Conservation (phyloP, 2,888 invertebrate species). For the Tachina fera region DNA sequence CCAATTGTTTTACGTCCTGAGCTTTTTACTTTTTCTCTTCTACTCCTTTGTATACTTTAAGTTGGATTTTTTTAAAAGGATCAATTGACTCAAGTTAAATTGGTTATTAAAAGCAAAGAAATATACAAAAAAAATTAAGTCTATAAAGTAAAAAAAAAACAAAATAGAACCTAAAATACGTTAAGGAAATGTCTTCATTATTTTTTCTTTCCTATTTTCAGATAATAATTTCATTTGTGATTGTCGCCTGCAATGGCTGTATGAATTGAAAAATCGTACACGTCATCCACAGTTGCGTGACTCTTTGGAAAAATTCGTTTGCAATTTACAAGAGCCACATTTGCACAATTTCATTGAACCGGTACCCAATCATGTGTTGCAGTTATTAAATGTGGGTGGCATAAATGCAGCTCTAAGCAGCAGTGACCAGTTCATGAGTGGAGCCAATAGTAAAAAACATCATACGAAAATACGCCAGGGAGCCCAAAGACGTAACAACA, state of each 20-base stretch:
- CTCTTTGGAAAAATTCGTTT: conserved; percentile 88
- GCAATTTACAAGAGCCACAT: conserved; percentile 85
- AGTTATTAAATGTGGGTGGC: conserved; percentile 77
- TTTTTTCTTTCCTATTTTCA: conserved; percentile 84
- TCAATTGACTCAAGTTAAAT: conserved; percentile 33
- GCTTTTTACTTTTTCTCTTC: not conserved
- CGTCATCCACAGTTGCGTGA: conserved; percentile 87
- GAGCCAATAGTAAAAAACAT: conserved; percentile 74
- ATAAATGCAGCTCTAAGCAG: conserved; percentile 71
- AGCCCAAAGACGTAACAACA: conserved; percentile 69
- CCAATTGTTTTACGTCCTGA: conserved; percentile 63
- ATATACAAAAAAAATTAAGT: not conserved
- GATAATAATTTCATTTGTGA: conserved; percentile 93
- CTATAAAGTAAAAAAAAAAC: not conserved
- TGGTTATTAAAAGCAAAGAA: conserved; percentile 37
- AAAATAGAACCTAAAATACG: conserved; percentile 22
- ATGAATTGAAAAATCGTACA: conserved; percentile 87
- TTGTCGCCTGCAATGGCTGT: conserved; percentile 92
- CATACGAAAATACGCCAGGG: conserved; percentile 69
- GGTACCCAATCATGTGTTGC: conserved; percentile 78
- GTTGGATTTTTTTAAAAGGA: not conserved
- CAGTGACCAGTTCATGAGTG: conserved; percentile 68
- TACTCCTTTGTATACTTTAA: not conserved
- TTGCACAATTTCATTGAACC: conserved; percentile 78
- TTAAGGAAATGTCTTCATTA: conserved; percentile 36